Evolutionary conservation across 2,797 vertebrate species (phyloP).

Genomic region (Cryptoprocta ferox): DNA sequence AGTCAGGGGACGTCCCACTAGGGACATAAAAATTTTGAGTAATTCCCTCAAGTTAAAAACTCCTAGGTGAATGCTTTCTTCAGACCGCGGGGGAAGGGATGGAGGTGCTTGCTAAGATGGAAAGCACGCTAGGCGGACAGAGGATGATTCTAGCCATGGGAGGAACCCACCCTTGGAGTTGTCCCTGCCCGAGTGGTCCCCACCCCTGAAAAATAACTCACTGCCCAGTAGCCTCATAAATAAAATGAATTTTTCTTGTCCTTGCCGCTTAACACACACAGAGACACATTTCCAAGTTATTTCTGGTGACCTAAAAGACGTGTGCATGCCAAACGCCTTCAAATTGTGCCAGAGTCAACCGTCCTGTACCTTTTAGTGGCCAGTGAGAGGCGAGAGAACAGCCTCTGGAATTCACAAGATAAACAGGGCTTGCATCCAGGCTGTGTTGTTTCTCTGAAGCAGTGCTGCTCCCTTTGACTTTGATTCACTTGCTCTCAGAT

Average conservation of each 20-base stretch:
- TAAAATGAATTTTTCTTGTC: constrained; percentile 38
- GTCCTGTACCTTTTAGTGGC: constrained; percentile 34
- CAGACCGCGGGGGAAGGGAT: neutral
- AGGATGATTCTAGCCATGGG: neutral
- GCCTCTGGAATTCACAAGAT: constrained; percentile 54
- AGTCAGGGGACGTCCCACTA: neutral
- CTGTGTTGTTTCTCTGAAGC: constrained; percentile 19
- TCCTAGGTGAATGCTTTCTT: neutral
- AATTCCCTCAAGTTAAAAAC: constrained; percentile 33
- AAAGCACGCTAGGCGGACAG: neutral
- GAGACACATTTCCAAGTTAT: constrained; percentile 50
- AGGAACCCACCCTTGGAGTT: neutral
- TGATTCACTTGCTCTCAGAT: constrained; percentile 25
- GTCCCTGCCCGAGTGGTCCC: neutral
- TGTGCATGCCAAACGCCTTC: constrained; percentile 35
- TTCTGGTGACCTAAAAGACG: constrained; percentile 70
- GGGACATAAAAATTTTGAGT: neutral
- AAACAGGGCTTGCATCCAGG: constrained; percentile 54
- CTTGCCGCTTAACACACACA: neutral
- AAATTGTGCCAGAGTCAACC: constrained; percentile 51
- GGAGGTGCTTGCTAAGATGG: neutral
- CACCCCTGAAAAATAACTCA: constrained; percentile 14
- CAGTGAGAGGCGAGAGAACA: constrained; percentile 16
- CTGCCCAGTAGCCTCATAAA: constrained; percentile 21
- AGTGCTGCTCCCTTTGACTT: constrained; percentile 12